These are phyloP conservation scores for Cyrtorhinus lividipennis DNA, from an alignment of 1,140 invertebrate species.

Conservation along the genomic window DNA sequence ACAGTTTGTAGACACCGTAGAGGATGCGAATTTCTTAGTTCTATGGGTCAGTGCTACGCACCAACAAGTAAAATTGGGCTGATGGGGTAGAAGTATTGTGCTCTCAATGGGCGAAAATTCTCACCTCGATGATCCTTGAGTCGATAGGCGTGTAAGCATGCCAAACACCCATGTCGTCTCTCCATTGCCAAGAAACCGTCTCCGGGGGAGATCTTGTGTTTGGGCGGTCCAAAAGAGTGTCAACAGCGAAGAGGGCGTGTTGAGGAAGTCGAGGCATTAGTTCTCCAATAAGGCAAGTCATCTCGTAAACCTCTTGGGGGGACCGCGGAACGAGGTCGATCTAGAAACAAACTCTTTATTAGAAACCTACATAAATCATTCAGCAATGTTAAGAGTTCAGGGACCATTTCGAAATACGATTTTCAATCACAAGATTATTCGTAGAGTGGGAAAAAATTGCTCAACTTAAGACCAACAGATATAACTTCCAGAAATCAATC, in stretches of 20 bases:
- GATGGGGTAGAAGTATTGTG: too few species aligned
- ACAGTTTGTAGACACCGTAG: too few species aligned
- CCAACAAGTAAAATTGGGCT: too few species aligned
- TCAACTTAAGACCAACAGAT: too few species aligned
- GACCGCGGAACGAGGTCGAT: slow-evolving; percentile 76
- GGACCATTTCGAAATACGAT: background rate
- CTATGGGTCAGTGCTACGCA: too few species aligned
- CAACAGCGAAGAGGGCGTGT: slow-evolving; percentile 87
- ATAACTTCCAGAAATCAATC: too few species aligned
- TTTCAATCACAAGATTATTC: too few species aligned
- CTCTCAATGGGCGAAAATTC: too few species aligned
- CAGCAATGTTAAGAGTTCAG: background rate
- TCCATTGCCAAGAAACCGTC: slow-evolving; percentile 88
- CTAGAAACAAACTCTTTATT: too few species aligned
- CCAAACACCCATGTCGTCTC: slow-evolving; percentile 65
- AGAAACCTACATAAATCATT: slow-evolving; percentile 7
- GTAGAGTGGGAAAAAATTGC: too few species aligned
- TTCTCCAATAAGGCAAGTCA: slow-evolving; percentile 89
- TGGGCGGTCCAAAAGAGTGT: slow-evolving; percentile 66
- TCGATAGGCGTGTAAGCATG: slow-evolving; percentile 57
- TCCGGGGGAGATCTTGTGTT: slow-evolving; percentile 40
- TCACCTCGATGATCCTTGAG: slow-evolving; percentile 70
- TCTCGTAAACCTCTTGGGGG: slow-evolving; percentile 91
- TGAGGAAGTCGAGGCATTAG: slow-evolving; percentile 80
- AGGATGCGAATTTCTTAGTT: too few species aligned